These are phyloP conservation scores for Tadarida brasiliensis DNA, from an alignment of 2,797 vertebrate species.

Conservation along the genomic window DNA sequence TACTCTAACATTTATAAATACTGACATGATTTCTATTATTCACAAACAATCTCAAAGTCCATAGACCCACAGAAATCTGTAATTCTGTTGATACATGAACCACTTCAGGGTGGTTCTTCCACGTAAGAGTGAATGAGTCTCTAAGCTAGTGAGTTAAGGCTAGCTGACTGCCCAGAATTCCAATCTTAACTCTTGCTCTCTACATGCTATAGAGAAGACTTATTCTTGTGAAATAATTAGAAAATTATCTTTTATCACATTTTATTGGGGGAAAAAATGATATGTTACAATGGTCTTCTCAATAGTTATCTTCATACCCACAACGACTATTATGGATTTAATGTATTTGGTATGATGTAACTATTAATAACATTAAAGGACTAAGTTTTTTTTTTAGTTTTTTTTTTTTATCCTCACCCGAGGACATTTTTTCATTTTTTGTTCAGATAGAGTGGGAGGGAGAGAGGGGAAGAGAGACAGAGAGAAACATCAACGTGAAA, in stretches of 20 bases:
- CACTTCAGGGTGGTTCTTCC: background rate
- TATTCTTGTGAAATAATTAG: constrained; percentile 30
- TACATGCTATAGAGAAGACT: background rate
- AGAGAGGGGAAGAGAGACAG: too few relatives aligned
- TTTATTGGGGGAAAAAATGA: background rate
- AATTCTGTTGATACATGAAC: constrained; percentile 26
- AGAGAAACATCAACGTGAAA: too few relatives aligned
- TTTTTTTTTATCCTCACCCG: too few relatives aligned
- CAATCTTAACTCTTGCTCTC: constrained; percentile 28
- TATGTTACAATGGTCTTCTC: background rate
- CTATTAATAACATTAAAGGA: constrained; percentile 56
- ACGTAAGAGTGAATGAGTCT: background rate
- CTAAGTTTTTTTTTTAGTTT: too few relatives aligned
- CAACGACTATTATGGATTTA: background rate
- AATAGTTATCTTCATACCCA: background rate
- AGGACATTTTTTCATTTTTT: too few relatives aligned
- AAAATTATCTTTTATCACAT: constrained; percentile 20
- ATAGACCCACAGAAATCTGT: constrained; percentile 10
- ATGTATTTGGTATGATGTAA: background rate
- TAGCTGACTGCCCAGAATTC: background rate
- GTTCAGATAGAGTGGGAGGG: too few relatives aligned
- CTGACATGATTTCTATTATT: constrained; percentile 5
- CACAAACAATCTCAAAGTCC: background rate
- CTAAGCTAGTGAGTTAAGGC: background rate
- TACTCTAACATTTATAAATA: constrained; percentile 30